A percentile compares a stretch with the other conserved stretches of the same genome.
phyloP scores from a whole-genome alignment of 53 echinoderm and acorn worm species.

The Zoroaster sp. region DNA sequence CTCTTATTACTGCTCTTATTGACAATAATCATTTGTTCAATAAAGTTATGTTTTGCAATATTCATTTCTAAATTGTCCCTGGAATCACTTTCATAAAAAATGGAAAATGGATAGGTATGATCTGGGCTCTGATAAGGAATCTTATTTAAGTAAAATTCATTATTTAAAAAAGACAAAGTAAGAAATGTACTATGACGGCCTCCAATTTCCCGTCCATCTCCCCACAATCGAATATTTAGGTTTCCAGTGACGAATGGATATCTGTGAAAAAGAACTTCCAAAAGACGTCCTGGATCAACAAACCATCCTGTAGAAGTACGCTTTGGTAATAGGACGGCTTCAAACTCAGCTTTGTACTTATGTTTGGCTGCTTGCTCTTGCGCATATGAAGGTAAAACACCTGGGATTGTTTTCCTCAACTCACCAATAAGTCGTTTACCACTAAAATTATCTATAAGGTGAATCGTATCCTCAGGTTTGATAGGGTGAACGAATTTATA shows the following conservation, averaged over 20 bases:
- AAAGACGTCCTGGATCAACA: constrained; percentile 34
- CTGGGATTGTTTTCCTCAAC: constrained; percentile 46
- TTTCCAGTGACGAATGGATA: constrained; percentile 29
- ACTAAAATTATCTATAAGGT: constrained; percentile 51
- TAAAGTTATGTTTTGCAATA: not conserved
- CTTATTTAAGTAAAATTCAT: constrained; percentile 6
- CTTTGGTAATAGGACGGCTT: constrained; percentile 22
- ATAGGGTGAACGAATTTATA: not conserved
- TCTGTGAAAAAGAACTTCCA: constrained; percentile 35
- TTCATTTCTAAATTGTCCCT: constrained; percentile 68
- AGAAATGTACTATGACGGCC: constrained; percentile 50
- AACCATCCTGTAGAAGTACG: constrained; percentile 59
- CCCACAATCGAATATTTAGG: constrained; percentile 33
- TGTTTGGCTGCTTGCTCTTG: not conserved
- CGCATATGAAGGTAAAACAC: constrained; percentile 22
- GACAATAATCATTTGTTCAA: not conserved
- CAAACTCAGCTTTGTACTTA: constrained; percentile 26
- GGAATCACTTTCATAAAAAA: constrained; percentile 69
- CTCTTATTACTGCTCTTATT: not conserved
- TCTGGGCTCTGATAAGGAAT: constrained; percentile 56
- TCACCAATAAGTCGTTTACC: constrained; percentile 30
- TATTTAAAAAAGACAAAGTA: constrained; percentile 20
- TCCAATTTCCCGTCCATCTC: constrained; percentile 57
- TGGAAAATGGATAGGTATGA: constrained; percentile 44
- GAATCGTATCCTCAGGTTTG: constrained; percentile 30